Evolutionary conservation across 2,797 vertebrate genomes (phyloP).

Genomic region (Buceros bicornis): DNA sequence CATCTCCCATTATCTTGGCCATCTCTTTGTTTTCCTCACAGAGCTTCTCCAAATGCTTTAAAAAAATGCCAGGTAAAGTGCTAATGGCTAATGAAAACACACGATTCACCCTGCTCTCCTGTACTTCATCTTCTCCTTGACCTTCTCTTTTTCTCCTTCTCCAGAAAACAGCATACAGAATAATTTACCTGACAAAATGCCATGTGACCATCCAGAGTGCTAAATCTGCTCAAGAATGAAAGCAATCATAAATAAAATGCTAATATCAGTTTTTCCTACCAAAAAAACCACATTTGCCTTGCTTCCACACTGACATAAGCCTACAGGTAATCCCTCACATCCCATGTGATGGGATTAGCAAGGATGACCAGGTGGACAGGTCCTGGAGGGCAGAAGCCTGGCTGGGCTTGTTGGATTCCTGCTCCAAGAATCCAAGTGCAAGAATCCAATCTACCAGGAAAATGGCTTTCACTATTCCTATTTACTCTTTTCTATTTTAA

Average conservation of each 20-base stretch:
- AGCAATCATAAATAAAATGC: not conserved
- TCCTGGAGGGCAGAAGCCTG: not conserved
- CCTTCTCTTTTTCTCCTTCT: not conserved
- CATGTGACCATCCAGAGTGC: not conserved
- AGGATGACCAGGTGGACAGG: not conserved
- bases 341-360: not conserved
- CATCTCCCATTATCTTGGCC: not conserved
- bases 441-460: not conserved
- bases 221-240: not conserved
- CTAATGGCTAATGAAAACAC: not conserved
- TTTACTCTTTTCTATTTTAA: not conserved
- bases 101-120: not conserved
- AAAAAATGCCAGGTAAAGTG: not conserved
- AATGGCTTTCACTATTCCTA: not conserved
- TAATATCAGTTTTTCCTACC: not conserved
- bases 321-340: not conserved
- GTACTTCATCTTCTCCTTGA: not conserved
- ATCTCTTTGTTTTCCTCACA: not conserved
- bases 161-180: not conserved
- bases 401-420: not conserved
- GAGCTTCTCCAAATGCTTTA: not conserved
- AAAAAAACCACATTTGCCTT: not conserved
- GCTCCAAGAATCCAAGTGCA: not conserved
- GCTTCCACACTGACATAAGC: not conserved
- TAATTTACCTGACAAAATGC: not conserved